Evolutionary conservation across 2,888 invertebrate species (phyloP), one percentile per base, ranked within the genome.

Genomic region (Elmis aenea): DNA sequence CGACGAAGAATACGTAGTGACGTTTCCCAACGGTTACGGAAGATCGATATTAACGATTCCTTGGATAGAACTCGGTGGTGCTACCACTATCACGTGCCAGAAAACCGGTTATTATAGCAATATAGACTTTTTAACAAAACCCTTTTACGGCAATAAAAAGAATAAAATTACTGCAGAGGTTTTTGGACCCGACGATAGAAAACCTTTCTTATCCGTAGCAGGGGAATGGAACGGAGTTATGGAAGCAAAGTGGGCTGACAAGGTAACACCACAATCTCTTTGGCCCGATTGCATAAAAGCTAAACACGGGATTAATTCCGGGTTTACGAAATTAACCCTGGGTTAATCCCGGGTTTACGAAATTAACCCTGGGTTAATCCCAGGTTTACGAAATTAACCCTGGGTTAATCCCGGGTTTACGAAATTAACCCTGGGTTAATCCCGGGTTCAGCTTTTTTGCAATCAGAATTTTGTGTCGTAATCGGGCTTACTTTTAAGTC

Each of bases 1-100:
- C 45, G 89, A 88, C 35, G 97, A 99, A 64, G 91, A 96, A 59
- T 99, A 99, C 66, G 80, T 88, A 38, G 76, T 96, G 29, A 94
- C 94, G 26, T 99, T 99, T 72, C 99, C 99, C 6, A 96, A 92
- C 69, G 99, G 95, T 45, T 99, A 99, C 69, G 99, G 96, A 62
- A 86, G 95, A 66, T 96, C 95, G 29, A 97, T 97, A 58, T 72
- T 99, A 58, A 93, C 95, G 21, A 88, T 96, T 33, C 99, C 99
- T 1, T 99, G 99, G 97, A 90, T 99, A 58, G 99, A 99, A 67
- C 72, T 99, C 12, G 97, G 97, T 34, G 99, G 99, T 8, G 82
- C 85, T 1, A 88, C 93, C 1, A 81, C 80, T 34, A 89, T 99
- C 45, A 83, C 80, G 34, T 99, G 97, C 68, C 81, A 82, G 5